Evolutionary conservation across 1,140 invertebrate species (phyloP), one percentile per base, ranked within the genome.

Genomic region (Drosophila orena): DNA sequence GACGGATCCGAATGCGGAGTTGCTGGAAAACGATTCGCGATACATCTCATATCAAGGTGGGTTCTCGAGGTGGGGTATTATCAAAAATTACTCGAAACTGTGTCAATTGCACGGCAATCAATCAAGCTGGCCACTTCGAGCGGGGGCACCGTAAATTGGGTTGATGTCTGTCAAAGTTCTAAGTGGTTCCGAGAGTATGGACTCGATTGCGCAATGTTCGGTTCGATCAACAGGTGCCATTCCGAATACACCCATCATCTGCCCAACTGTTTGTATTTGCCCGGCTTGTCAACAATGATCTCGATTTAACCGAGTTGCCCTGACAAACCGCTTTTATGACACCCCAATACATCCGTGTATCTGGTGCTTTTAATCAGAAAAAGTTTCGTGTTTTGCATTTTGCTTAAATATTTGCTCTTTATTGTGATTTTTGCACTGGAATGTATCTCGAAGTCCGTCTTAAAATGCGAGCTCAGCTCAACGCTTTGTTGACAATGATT

Each of bases 31-130:
- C 54, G 90, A 91, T 86, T 91, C 90, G 64, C 81, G 93, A 65
- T 93, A 91, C 59, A 93, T 93, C 62, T 93, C 93, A 60, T 92
- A 93, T 91, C 92, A 93, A 93, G 93, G 93, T 93, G 86, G 84
- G 91, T 77, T 52, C 27, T 38, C 14, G 37, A 6, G 12, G 22
- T 40, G 15, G 59, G 61, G 60, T 77, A 81, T 75, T 81, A 81
- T 89, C 85, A 90, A 79, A 71, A 53, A 64, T 55, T 54, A 62
- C 38, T 52, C 20, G 7, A 27, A 89, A 80, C 46, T 76, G 46
- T 90, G 90, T 88, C 84, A 89, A 84, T 90, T 88, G 80, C 60
- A 53, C 56, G 43, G 55, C 72, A 81, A 91, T 91, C 81, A 84
- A 83, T 89, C 77, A 91, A 64, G 34, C 17, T 12, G 12, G 10